Conservation (phyloP, 64 coral and sea anemone species). For the Montipora foliosa region DNA sequence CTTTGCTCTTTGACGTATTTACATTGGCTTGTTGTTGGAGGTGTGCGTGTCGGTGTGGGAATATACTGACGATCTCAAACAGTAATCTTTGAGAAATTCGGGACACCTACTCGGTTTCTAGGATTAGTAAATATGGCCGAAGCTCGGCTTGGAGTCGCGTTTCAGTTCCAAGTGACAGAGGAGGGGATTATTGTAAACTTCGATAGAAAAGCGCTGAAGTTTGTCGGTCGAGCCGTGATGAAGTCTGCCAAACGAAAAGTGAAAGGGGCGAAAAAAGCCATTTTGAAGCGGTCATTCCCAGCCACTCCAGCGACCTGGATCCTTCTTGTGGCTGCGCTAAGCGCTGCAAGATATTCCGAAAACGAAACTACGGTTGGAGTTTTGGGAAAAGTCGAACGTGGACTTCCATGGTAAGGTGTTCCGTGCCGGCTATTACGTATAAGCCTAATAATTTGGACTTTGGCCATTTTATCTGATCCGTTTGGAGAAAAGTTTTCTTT, state of each 20-base stretch:
- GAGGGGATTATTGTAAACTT: slow-evolving; percentile 90
- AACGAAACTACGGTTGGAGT: slow-evolving; percentile 92
- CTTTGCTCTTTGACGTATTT: slow-evolving; percentile 11
- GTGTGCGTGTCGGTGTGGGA: slow-evolving; percentile 27
- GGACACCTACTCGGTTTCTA: neutral
- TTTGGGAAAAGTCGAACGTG: slow-evolving; percentile 83
- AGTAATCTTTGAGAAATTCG: neutral
- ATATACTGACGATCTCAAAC: neutral
- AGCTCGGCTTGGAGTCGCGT: slow-evolving; percentile 97
- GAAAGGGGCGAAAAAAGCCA: slow-evolving; percentile 74
- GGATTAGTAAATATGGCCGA: slow-evolving; percentile 76
- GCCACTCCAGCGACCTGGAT: slow-evolving; percentile 94
- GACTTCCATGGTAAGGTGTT: slow-evolving; percentile 84
- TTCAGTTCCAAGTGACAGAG: slow-evolving; percentile 96
- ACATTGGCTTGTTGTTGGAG: neutral
- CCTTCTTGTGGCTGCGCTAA: slow-evolving; percentile 86
- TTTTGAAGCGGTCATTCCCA: slow-evolving; percentile 93
- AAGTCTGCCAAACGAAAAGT: slow-evolving; percentile 73
- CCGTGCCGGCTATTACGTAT: no score
- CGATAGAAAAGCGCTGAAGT: slow-evolving; percentile 85
- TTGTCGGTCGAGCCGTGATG: slow-evolving; percentile 77
- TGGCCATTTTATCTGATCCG: neutral
- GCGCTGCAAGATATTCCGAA: slow-evolving; percentile 90
- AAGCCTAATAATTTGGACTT: neutral
- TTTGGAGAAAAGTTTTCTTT: neutral